Percentiles rank a stretch among this genome's conserved stretches.
These are phyloP conservation scores for Merluccius polli DNA, from an alignment of 2,797 vertebrate genomes.

Conservation along the genomic window DNA sequence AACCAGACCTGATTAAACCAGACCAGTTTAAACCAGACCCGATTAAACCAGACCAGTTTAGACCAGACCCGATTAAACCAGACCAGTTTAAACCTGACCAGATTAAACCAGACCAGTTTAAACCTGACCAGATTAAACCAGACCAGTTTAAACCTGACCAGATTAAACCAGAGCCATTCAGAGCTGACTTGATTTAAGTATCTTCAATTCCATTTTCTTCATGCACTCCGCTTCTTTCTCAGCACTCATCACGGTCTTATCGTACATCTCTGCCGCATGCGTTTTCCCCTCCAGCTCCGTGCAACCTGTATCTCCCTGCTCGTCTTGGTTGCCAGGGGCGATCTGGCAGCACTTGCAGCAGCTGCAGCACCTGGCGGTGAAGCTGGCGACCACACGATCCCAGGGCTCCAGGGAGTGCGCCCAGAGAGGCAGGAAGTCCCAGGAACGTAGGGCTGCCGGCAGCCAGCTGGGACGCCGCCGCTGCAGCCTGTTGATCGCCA, in stretches of 20 bases:
- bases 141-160: no score
- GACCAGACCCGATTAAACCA: not conserved
- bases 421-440: constrained; percentile 89
- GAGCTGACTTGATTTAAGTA: constrained; percentile 47
- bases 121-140: no score
- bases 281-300: constrained; percentile 16
- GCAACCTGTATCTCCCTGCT: constrained; percentile 5
- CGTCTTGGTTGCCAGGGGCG: constrained; percentile 15
- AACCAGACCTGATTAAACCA: no score
- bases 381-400: constrained; percentile 72
- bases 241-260: constrained; percentile 56
- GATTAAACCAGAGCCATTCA: constrained; percentile 30
- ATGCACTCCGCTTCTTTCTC: constrained; percentile 51
- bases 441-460: constrained; percentile 76
- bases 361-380: constrained; percentile 73
- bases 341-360: constrained; percentile 82
- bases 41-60: not conserved
- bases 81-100: not conserved
- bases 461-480: constrained; percentile 67
- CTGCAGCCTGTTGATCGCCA: constrained; percentile 79
- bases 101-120: no score
- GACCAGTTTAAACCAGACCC: no score
- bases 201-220: constrained; percentile 41
- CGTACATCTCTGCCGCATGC: constrained; percentile 43
- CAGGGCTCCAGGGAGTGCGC: constrained; percentile 87